Evolutionary conservation across 2,888 invertebrate species (phyloP), one percentile per base, ranked within the genome.

Genomic region (Myopa testacea): DNA sequence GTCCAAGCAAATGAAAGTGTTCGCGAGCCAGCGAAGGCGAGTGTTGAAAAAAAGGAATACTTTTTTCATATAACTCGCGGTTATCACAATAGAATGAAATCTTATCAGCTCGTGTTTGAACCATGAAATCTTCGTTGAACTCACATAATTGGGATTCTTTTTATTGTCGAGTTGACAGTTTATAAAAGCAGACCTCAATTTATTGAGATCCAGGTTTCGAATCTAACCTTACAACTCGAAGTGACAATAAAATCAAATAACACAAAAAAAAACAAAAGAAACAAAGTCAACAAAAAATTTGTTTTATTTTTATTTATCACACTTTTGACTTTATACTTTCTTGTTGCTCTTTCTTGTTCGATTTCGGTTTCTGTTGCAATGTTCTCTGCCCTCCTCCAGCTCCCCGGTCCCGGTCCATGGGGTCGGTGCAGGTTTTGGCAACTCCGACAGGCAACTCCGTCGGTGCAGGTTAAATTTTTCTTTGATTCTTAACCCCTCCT

Each of bases 1-100:
- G 45, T n/a, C 45, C 45, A 19, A 73, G n/a, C 60, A 34, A 73
- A 72, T 72, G 60, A 73, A 60, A 45, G 45, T 62, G 45, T 45
- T 50, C 14, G 52, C 16, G 14, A 34, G 19, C 70, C 63, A 26
- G 12, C 40, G 38, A 65, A 12, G 14, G 16, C 14, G n/a, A 16
- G 12, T 65, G 65, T 65, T 65, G 12, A 63, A 63, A 34, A 65
- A 34, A 65, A n/a, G 8, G 16, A n/a, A 5, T 14, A 55, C n/a
- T 55, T 37, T 65, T 65, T 34, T 65, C 12, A 65, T 65, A 16
- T 26, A 26, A 26, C n/a, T 19, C 4, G 19, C 6, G 62, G 14
- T 45, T 19, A 63, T 37, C n/a, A 68, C 68, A 40, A 71, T 38
- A 14, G 70, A 14, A 34, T 71, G 37, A 7, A 45, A 3, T 52